Conservation (phyloP, 1,140 invertebrate genomes). For the Homalodisca vitripennis region DNA sequence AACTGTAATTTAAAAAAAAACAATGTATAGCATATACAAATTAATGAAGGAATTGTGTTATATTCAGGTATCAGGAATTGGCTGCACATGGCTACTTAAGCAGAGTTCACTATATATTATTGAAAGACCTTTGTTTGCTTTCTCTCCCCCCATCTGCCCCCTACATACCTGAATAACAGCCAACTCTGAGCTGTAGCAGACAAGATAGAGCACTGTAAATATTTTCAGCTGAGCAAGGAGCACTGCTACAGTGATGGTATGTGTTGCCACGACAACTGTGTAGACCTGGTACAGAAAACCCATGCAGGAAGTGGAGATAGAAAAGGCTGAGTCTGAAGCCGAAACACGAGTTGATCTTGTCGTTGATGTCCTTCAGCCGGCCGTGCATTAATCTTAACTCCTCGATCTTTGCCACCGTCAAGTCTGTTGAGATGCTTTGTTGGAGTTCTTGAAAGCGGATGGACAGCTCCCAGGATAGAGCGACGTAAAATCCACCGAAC, state of each 20-base stretch:
- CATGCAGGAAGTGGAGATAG: constrained; percentile 1
- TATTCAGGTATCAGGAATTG: no score
- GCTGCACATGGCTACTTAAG: no score
- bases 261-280: constrained; percentile 2
- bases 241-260: background rate
- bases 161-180: constrained; percentile 1
- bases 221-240: background rate
- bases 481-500: constrained; percentile 7
- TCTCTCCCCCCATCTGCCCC: no score
- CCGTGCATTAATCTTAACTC: constrained; percentile 15
- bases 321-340: constrained; percentile 7
- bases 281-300: background rate
- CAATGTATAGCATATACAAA: no score
- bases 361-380: constrained; percentile 4
- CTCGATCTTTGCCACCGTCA: background rate
- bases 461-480: background rate
- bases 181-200: constrained; percentile 7
- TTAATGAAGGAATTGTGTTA: no score
- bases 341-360: background rate
- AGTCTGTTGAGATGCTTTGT: background rate
- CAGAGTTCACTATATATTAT: no score
- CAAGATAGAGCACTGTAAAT: background rate
- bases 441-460: constrained; percentile 4
- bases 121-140: no score
- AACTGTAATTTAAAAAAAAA: no score